These are phyloP conservation scores for Empidonax alnorum DNA, from an alignment of 2,113 vertebrate genomes.

Conservation along the genomic window DNA sequence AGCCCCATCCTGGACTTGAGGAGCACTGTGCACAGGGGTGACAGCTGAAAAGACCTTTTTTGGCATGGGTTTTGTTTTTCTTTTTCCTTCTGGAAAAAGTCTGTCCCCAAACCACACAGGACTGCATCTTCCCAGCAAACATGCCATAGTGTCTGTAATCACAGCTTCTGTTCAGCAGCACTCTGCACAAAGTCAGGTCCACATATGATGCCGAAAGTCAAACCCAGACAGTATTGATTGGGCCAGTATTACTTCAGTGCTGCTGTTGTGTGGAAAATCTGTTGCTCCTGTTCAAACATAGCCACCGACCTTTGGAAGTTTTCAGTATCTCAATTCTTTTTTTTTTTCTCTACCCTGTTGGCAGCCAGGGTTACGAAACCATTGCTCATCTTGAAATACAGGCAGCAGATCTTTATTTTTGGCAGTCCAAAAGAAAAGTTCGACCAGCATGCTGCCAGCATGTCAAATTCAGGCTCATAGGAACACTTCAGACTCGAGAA, in stretches of 20 bases:
- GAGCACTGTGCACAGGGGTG: fast-evolving
- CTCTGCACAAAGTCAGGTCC: neutral
- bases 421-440: constrained; percentile 16
- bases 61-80: neutral
- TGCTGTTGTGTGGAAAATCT: neutral
- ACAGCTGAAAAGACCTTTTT: neutral
- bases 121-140: neutral
- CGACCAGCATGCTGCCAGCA: neutral
- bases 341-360: neutral
- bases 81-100: neutral
- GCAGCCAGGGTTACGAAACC: constrained; percentile 26
- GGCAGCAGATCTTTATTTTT: constrained; percentile 28
- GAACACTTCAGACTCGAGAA: neutral
- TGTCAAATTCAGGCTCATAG: neutral
- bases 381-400: neutral
- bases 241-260: neutral
- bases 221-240: fast-evolving
- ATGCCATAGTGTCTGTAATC: fast-evolving
- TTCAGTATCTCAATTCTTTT: neutral
- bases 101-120: neutral
- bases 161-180: neutral
- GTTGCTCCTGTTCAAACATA: neutral
- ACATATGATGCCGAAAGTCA: fast-evolving
- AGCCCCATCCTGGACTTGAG: neutral
- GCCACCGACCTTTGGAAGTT: neutral